These are phyloP conservation scores for Leptinotarsa juncta DNA, from an alignment of 2,888 invertebrate genomes.

Conservation along the genomic window DNA sequence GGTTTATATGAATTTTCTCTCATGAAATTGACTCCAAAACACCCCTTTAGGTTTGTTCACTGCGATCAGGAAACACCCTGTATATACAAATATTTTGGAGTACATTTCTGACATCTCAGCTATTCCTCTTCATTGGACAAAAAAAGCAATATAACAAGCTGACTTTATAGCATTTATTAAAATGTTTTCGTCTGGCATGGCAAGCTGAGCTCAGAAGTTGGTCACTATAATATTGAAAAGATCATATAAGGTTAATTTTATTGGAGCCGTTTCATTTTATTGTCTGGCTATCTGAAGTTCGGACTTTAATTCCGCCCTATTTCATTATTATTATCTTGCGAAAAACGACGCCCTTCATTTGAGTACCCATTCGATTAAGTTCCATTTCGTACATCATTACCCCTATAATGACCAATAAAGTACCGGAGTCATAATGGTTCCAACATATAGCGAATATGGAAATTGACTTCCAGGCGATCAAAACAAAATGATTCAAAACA, in stretches of 20 bases:
- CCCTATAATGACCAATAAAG: neutral
- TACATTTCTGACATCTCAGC: neutral
- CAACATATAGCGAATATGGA: neutral
- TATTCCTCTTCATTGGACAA: neutral
- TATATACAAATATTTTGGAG: neutral
- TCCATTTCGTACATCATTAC: neutral
- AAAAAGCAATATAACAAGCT: neutral
- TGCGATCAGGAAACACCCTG: neutral
- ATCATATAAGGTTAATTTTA: constrained; percentile 18
- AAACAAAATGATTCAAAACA: no score
- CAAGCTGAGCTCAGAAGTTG: constrained; percentile 12
- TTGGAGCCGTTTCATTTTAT: constrained; percentile 21
- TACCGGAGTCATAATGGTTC: neutral
- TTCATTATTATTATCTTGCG: constrained; percentile 19
- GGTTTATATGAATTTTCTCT: no score
- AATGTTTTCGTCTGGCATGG: constrained; percentile 7
- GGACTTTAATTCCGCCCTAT: constrained; percentile 20
- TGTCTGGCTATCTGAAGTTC: constrained; percentile 21
- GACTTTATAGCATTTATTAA: constrained; percentile 7
- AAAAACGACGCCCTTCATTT: neutral
- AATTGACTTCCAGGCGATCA: neutral
- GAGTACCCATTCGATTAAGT: neutral
- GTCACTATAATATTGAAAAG: constrained; percentile 19
- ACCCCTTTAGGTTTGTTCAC: neutral
- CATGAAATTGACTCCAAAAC: neutral